Evolutionary conservation across 1,140 invertebrate genomes (phyloP).

Genomic region (Caenorhabditis inopinata): DNA sequence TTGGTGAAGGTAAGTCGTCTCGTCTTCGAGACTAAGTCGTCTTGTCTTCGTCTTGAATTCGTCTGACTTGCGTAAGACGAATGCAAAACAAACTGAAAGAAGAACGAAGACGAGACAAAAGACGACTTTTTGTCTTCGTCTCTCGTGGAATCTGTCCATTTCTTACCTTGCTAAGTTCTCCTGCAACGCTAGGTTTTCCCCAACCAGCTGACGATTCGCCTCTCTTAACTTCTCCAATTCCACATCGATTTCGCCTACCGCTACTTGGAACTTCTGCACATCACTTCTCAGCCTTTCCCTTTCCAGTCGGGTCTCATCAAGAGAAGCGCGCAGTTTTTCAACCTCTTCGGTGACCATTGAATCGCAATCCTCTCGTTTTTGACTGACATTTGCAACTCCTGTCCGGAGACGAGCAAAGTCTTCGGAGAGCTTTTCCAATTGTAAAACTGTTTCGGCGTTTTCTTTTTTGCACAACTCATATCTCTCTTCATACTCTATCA

Average conservation of each 20-base stretch:
- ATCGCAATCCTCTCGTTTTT: neutral
- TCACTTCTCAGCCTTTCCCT: neutral
- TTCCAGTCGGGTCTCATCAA: conserved; percentile 22
- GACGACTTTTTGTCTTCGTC: too few relatives aligned
- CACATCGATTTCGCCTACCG: conserved; percentile 35
- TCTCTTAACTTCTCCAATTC: conserved; percentile 38
- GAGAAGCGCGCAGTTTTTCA: conserved; percentile 17
- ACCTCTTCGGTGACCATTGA: conserved; percentile 18
- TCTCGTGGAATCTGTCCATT: too few relatives aligned
- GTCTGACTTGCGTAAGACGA: too few relatives aligned
- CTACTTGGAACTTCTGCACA: conserved; percentile 36
- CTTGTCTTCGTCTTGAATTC: too few relatives aligned
- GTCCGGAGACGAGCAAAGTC: conserved; percentile 37
- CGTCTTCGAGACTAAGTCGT: too few relatives aligned
- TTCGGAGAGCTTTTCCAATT: conserved; percentile 27
- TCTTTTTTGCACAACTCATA: conserved; percentile 50
- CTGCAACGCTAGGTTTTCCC: neutral
- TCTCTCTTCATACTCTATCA: conserved; percentile 52
- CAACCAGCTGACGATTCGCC: neutral
- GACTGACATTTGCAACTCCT: neutral
- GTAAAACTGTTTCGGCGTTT: conserved; percentile 39
- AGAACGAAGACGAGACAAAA: too few relatives aligned
- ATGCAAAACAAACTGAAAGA: too few relatives aligned
- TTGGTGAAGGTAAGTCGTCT: too few relatives aligned
- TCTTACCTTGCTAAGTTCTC: neutral